phyloP scores from a whole-genome alignment of 1,140 invertebrate species.

The Drosophila arawakana region DNA sequence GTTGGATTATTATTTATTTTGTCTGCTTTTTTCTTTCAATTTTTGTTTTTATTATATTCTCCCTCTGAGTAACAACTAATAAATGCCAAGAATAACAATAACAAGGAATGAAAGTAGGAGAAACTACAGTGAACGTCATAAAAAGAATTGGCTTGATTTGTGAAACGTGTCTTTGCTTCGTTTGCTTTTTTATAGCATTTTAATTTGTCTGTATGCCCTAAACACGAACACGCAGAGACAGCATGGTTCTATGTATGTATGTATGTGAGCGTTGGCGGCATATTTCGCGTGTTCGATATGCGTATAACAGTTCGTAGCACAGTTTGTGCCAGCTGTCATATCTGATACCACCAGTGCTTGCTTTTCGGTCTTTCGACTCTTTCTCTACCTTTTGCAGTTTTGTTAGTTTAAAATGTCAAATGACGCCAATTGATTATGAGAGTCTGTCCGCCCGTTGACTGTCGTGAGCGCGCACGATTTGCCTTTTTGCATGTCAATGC shows the following conservation, averaged over 20 bases:
- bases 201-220: slow-evolving; percentile 79
- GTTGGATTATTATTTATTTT: slow-evolving; percentile 26
- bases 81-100: slow-evolving; percentile 41
- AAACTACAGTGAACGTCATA: slow-evolving; percentile 73
- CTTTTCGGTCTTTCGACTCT: background rate
- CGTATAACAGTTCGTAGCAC: slow-evolving; percentile 68
- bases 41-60: slow-evolving; percentile 21
- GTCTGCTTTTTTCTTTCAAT: slow-evolving; percentile 1
- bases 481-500: slow-evolving; percentile 76
- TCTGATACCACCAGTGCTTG: slow-evolving; percentile 31
- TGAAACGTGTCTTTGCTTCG: slow-evolving; percentile 82
- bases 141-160: slow-evolving; percentile 82
- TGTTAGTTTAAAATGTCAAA: slow-evolving; percentile 80
- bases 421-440: slow-evolving; percentile 82
- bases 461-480: slow-evolving; percentile 51
- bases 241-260: slow-evolving; percentile 23
- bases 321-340: slow-evolving; percentile 67
- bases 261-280: slow-evolving; percentile 54
- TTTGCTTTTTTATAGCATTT: slow-evolving; percentile 83
- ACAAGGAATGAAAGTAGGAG: background rate
- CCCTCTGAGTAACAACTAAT: slow-evolving; percentile 47
- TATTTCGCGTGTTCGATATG: slow-evolving; percentile 57
- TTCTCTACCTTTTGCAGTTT: slow-evolving; percentile 16
- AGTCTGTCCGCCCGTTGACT: slow-evolving; percentile 39
- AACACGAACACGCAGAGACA: slow-evolving; percentile 64